Evolutionary conservation across 2,797 vertebrate genomes (phyloP).

Genomic region (Hemibagrus guttatus): DNA sequence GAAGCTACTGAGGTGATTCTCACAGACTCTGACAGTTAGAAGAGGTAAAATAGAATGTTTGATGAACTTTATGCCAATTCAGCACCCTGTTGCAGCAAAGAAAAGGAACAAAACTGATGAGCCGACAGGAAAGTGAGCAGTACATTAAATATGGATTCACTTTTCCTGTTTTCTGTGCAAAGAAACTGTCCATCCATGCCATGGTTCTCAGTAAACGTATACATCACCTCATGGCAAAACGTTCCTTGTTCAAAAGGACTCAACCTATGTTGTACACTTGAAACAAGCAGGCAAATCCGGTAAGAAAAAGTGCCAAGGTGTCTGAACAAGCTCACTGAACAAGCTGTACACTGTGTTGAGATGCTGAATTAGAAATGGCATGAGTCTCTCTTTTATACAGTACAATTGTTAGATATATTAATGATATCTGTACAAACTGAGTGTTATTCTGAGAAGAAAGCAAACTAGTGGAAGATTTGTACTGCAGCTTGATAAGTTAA

Average conservation of each 20-base stretch:
- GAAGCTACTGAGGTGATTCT: background rate
- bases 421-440: background rate
- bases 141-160: constrained; percentile 25
- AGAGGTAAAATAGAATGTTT: background rate
- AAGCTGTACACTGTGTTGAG: too few species aligned
- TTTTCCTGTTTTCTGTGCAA: constrained; percentile 17
- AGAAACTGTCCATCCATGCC: constrained; percentile 13
- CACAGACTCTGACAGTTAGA: background rate
- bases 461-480: background rate
- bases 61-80: constrained; percentile 8
- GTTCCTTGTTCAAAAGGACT: background rate
- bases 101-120: constrained; percentile 24
- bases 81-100: constrained; percentile 17
- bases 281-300: background rate
- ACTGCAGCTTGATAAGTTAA: background rate
- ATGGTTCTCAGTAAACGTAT: constrained; percentile 10
- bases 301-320: background rate
- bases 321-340: background rate
- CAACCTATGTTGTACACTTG: background rate
- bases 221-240: constrained; percentile 10
- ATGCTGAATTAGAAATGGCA: background rate
- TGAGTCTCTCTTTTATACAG: background rate
- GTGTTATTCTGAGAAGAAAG: background rate
- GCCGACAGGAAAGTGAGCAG: background rate
- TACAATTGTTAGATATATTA: background rate